Evolutionary conservation across 1,140 invertebrate genomes (phyloP).

Genomic region (Artemia franciscana): DNA sequence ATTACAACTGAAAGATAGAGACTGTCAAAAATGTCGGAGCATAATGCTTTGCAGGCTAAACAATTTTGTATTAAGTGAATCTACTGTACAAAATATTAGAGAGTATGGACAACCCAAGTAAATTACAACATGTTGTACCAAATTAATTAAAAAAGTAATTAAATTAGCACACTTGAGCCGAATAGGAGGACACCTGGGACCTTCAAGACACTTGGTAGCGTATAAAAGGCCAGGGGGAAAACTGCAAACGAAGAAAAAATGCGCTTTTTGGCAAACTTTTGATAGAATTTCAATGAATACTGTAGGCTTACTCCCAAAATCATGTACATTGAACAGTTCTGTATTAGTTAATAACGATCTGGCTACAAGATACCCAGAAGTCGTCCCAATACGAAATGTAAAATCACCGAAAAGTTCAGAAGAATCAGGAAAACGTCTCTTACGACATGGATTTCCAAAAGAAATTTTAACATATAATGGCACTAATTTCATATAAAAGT

Average conservation of each 20-base stretch:
- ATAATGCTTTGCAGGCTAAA: too few species aligned
- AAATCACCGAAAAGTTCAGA: not conserved
- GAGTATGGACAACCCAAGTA: too few species aligned
- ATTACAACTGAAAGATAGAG: too few species aligned
- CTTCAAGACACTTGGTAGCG: too few species aligned
- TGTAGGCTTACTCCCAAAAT: not conserved
- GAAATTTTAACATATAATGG: not conserved
- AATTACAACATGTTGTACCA: too few species aligned
- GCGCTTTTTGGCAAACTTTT: not conserved
- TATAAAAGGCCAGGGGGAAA: not conserved
- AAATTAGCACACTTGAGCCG: too few species aligned
- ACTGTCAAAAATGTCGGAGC: too few species aligned
- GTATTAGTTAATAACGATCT: not conserved
- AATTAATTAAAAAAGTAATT: too few species aligned
- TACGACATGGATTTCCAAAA: not conserved
- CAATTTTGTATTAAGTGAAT: too few species aligned
- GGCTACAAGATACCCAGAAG: not conserved
- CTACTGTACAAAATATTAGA: too few species aligned
- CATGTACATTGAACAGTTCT: not conserved
- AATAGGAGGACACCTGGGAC: too few species aligned
- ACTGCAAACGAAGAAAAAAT: not conserved
- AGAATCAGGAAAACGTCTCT: not conserved
- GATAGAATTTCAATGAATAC: not conserved
- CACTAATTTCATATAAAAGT: too few species aligned
- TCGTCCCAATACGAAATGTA: not conserved